phyloP scores from a whole-genome alignment of 2,888 invertebrate genomes.

The Periphyllus acericola region DNA sequence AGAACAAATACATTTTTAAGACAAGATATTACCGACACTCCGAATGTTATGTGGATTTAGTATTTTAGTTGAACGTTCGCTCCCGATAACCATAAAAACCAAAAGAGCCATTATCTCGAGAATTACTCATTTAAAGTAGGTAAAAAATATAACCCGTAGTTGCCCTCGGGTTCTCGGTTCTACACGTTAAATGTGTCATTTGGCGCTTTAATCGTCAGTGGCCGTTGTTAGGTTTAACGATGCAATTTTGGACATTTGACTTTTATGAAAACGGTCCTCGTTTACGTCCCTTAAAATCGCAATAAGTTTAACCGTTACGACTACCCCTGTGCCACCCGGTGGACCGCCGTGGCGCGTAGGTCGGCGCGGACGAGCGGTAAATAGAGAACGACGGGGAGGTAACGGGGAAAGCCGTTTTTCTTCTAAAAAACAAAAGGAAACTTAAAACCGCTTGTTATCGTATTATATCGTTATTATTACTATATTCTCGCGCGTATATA shows the following conservation, averaged over 20 bases:
- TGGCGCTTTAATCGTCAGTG: conserved; percentile 40
- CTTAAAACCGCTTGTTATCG: conserved; percentile 62
- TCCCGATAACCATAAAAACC: background rate
- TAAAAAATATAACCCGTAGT: background rate
- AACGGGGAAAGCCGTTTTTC: conserved; percentile 53
- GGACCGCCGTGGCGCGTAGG: background rate
- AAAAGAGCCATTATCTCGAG: background rate
- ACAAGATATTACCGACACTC: background rate
- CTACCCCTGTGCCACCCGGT: background rate
- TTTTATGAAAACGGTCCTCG: conserved; percentile 56
- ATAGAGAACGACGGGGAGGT: background rate
- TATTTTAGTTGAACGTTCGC: background rate
- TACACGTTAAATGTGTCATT: conserved; percentile 51
- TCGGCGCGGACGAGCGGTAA: background rate
- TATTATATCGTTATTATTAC: conserved; percentile 60
- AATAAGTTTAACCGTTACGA: conserved; percentile 56
- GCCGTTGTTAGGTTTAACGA: conserved; percentile 50
- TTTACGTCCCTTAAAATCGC: conserved; percentile 55
- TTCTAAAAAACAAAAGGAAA: conserved; percentile 62
- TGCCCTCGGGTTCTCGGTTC: background rate
- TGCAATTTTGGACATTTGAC: conserved; percentile 55
- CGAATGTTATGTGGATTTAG: background rate
- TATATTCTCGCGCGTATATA: conserved; percentile 26
- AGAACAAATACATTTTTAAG: background rate
- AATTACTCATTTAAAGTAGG: conserved; percentile 14